Evolutionary conservation across 2,888 invertebrate genomes (phyloP), one percentile per base, ranked within the genome.

Genomic region (Mesorhabditis spiculigera): DNA sequence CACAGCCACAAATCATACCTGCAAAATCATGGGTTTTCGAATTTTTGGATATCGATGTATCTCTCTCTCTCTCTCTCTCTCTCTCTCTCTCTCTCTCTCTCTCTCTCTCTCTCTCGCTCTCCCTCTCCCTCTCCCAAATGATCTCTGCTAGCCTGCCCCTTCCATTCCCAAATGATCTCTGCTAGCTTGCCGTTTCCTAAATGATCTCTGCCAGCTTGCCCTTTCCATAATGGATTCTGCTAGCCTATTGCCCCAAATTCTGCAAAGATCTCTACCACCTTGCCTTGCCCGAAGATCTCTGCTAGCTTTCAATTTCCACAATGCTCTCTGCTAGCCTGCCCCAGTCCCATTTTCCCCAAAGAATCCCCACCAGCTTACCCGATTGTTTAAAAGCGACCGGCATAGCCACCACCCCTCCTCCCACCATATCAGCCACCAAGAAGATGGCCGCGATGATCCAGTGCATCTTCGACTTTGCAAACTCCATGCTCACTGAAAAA

Each of bases 331-430:
- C 28, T 28, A 28, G 28, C 28, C 28, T 3, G 1, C 28, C 28
- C 28, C n/a, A n/a, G n/a, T n/a, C n/a, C n/a, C n/a, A n/a, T n/a
- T n/a, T n/a, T n/a, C n/a, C n/a, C n/a, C n/a, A n/a, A n/a, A n/a
- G 28, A 63, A 63, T 13, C 28, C 16, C 16, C 63, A 5, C 13
- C 1, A 5, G 16, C 72, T 62, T 13, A 75, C 82, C 82, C 42
- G 81, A 78, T 28, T 78, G 73, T 63, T 81, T 73, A 72, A 85
- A 77, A 28, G 85, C 85, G 61, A 82, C 80, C 4, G 85, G 85
- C 78, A 85, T 80, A 5, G 83, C 81, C 4, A 84, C 85, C n/a
- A 85, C 82, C 43, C 85, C 85, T n/a, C 85, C 85, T 42, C 85
- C 85, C 13, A 85, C 84, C 80, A 84, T 84, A 70, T 84, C 84